A percentile compares a stretch with the other conserved stretches of the same genome.
phyloP scores from a whole-genome alignment of 2,113 vertebrate species.

The Austrofundulus limnaeus region DNA sequence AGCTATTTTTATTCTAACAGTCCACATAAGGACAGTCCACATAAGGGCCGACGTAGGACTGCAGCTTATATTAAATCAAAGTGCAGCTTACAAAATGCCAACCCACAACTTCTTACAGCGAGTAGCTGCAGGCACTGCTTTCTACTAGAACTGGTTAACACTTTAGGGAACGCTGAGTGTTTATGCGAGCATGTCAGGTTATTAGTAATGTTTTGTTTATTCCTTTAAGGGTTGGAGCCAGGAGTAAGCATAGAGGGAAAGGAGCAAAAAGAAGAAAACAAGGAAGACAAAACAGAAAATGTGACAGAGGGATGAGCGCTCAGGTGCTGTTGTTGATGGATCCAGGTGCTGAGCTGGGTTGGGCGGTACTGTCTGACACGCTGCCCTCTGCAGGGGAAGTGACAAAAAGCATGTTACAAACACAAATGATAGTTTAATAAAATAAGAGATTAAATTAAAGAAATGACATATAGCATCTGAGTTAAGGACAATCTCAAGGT shows the following conservation, averaged over 20 bases:
- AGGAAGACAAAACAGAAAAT: conserved; percentile 54
- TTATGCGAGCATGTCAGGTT: conserved; percentile 36
- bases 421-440: no score
- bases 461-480: background rate
- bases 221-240: conserved; percentile 61
- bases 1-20: conserved; percentile 24
- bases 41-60: conserved; percentile 12
- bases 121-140: conserved; percentile 34
- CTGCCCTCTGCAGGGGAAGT: conserved; percentile 77
- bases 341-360: conserved; percentile 81
- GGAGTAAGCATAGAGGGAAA: conserved; percentile 49
- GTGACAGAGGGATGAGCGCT: conserved; percentile 66
- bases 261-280: conserved; percentile 23
- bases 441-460: no score
- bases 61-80: conserved; percentile 44
- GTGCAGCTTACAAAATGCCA: conserved; percentile 27
- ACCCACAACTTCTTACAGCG: conserved; percentile 35
- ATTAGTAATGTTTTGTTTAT: conserved; percentile 15
- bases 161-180: conserved; percentile 45
- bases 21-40: conserved; percentile 11
- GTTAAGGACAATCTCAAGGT: background rate
- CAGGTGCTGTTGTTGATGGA: conserved; percentile 84
- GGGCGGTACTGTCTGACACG: conserved; percentile 81
- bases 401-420: conserved; percentile 10
- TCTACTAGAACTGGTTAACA: conserved; percentile 42